Evolutionary conservation across 37 sponge, comb jelly and placozoan genomes (phyloP).

Genomic region (Geodia barretti): DNA sequence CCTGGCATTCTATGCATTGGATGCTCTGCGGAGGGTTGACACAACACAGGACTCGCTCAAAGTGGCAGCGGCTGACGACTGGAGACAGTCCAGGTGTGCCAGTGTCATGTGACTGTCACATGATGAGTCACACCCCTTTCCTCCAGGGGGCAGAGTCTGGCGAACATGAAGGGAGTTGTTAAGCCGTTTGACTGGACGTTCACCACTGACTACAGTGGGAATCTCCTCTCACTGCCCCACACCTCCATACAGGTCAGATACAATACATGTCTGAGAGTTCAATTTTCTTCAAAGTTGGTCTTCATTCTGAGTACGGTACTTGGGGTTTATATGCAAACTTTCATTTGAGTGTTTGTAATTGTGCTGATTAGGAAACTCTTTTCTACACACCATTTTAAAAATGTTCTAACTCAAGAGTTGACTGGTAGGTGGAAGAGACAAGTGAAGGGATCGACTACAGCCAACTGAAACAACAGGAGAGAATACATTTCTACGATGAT

Average conservation of each 20-base stretch:
- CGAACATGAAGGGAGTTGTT: conserved; percentile 55
- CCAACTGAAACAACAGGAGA: conserved; percentile 76
- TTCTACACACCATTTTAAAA: too few species aligned
- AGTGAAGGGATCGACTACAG: conserved; percentile 77
- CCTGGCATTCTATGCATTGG: conserved; percentile 79
- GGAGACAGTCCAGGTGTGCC: conserved; percentile 65
- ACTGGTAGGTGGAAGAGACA: conserved; percentile 61
- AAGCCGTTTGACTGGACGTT: conserved; percentile 98
- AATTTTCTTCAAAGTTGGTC: too few species aligned
- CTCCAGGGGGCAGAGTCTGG: conserved; percentile 30
- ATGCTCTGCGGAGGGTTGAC: conserved; percentile 85
- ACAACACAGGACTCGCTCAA: conserved; percentile 53
- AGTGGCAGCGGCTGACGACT: conserved; percentile 88
- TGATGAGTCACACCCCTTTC: neutral
- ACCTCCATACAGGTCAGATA: neutral
- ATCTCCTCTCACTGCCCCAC: too few species aligned
- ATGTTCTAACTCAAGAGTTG: too few species aligned
- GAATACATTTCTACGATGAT: conserved; percentile 83
- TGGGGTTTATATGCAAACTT: neutral
- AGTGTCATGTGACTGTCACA: neutral
- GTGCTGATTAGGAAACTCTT: too few species aligned
- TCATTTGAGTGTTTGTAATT: neutral
- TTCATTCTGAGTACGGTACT: too few species aligned
- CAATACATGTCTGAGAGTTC: too few species aligned
- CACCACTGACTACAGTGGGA: conserved; percentile 85